Base-by-base conservation (phyloP, 2,888 invertebrate species). In the Pocota personata region DNA sequence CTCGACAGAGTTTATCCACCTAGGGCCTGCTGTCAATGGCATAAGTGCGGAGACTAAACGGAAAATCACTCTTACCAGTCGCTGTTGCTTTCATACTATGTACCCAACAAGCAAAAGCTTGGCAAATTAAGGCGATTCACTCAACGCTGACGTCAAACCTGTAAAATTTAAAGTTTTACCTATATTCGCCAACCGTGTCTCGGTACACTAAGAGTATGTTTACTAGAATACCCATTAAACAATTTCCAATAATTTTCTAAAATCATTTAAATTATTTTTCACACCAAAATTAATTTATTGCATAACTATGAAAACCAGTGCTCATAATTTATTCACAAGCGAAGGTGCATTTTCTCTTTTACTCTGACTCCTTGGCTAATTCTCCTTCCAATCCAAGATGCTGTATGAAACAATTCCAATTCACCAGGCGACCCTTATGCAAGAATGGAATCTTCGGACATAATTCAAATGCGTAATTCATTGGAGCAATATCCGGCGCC, bases 391-490 rank as follows among this genome's bases (percentile, higher is more conserved):
- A 82, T 7, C 91, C 92, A 48, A 93, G 87, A 50, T 90, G 88
- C 6, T 90, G 88, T 21, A 92, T 55, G 48, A 93, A 92, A 82
- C 90, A 90, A 78, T 89, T 89, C 88, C 92, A 92, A 82, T 92
- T 90, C 7, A 92, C 89, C 19, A 92, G 79, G 16, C 90, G 89
- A 1, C 92, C 92, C 46, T 90, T 90, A 83, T 92, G 90, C 8
- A 91, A 77, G 76, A 92, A 91, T 3, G 91, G 91, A 46, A 92
- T 88, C 67, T 92, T 91, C 10, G 92, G 92, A 52, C 92, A 92
- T 24, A 92, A 66, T 87, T 92, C 92, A 43, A 92, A 92, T 50
- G 92, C 92, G 52, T 91, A 90, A 84, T 91, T 92, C 3, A 92
- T 87, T 1, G 92, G 92, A 1, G 89, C 88, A 64, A 92, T 92